Conservation (phyloP, 2,113 vertebrate genomes). For the western clawed frog (Xenopus tropicalis) region DNA sequence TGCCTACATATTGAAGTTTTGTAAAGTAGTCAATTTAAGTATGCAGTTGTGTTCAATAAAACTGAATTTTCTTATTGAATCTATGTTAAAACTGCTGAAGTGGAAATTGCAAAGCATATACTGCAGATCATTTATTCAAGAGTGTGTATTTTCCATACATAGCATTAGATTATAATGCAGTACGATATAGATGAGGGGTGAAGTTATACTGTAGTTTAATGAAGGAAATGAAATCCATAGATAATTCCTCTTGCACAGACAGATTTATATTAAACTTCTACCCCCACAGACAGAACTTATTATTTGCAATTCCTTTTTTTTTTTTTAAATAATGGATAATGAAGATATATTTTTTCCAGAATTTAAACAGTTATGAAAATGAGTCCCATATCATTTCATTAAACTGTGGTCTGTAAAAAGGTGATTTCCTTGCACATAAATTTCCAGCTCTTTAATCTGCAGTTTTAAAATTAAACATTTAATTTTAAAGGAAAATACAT, state of each 20-base stretch:
- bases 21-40: conserved; percentile 6
- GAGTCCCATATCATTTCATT: too few relatives aligned
- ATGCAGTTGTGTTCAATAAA: conserved; percentile 28
- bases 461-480: too few relatives aligned
- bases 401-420: too few relatives aligned
- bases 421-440: too few relatives aligned
- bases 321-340: background rate
- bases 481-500: too few relatives aligned
- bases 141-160: conserved; percentile 2
- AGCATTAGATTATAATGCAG: background rate
- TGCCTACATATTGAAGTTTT: conserved; percentile 5
- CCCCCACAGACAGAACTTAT: background rate
- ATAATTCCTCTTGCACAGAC: background rate
- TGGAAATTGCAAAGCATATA: conserved; percentile 26
- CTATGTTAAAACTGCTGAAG: conserved; percentile 26
- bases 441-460: too few relatives aligned
- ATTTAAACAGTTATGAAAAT: too few relatives aligned
- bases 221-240: background rate
- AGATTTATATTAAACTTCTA: background rate
- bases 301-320: background rate
- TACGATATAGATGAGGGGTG: background rate
- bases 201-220: background rate
- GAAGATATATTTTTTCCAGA: too few relatives aligned
- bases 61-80: background rate
- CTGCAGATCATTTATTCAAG: conserved; percentile 11